phyloP scores from a whole-genome alignment of 1,140 invertebrate species.

The Apis laboriosa region DNA sequence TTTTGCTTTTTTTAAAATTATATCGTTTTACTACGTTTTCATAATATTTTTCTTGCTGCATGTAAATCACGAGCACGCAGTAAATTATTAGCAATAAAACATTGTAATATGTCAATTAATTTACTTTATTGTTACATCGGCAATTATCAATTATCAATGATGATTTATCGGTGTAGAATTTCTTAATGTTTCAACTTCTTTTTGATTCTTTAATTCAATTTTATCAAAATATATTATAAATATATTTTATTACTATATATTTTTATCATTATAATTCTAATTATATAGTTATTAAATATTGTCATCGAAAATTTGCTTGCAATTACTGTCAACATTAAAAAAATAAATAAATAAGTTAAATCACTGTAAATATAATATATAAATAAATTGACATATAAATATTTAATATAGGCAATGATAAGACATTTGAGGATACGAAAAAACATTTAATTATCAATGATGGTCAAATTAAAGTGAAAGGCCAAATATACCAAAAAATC shows the following conservation, averaged over 20 bases:
- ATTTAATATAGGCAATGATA: neutral
- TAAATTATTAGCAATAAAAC: constrained; percentile 51
- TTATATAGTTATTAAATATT: neutral
- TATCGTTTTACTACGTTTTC: neutral
- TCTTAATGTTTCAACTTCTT: neutral
- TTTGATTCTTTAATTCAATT: neutral
- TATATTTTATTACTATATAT: neutral
- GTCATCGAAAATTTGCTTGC: neutral
- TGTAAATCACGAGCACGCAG: constrained; percentile 37
- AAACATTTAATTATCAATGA: neutral
- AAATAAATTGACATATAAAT: neutral
- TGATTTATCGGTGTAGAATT: neutral
- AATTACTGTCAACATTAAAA: neutral
- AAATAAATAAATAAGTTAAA: neutral
- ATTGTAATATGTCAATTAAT: constrained; percentile 40
- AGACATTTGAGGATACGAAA: neutral
- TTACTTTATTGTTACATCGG: constrained; percentile 29
- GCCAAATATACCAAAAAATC: neutral
- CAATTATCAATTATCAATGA: neutral
- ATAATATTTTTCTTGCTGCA: neutral
- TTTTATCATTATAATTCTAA: neutral
- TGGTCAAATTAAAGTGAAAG: constrained; percentile 2
- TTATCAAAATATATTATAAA: neutral
- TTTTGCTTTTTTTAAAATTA: neutral
- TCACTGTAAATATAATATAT: neutral